Evolutionary conservation across 2,113 vertebrate genomes (phyloP).

Genomic region (Megaceryle torquata): DNA sequence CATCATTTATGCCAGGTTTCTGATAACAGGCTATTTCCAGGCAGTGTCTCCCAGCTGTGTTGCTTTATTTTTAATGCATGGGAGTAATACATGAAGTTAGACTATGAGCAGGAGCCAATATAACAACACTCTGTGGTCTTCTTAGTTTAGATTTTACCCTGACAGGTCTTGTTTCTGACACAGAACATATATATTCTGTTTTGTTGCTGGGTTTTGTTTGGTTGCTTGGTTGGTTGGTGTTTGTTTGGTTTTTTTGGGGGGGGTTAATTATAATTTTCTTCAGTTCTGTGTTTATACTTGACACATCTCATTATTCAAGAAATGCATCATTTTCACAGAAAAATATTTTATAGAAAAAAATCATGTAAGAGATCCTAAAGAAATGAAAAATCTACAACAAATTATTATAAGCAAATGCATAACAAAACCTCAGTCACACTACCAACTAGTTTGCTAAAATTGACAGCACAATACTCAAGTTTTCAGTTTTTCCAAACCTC

Average conservation of each 20-base stretch:
- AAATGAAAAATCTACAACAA: neutral
- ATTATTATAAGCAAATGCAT: neutral
- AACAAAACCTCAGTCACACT: neutral
- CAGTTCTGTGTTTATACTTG: neutral
- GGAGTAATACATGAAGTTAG: neutral
- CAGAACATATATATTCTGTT: neutral
- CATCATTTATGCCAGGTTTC: neutral
- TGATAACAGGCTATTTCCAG: slow-evolving; percentile 29
- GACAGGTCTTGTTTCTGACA: neutral
- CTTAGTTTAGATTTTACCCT: neutral
- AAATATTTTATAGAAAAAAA: neutral
- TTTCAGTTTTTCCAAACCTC: neutral
- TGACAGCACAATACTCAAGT: neutral
- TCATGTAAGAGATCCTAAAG: neutral
- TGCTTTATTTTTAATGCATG: slow-evolving; percentile 3
- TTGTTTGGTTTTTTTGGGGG: neutral
- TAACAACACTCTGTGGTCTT: neutral
- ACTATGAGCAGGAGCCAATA: neutral
- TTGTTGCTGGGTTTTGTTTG: neutral
- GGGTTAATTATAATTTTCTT: neutral
- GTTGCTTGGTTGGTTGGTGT: neutral
- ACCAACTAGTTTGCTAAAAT: neutral
- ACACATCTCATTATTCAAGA: neutral
- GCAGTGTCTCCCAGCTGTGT: slow-evolving; percentile 20
- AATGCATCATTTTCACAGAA: neutral